Evolutionary conservation across 2,113 vertebrate species (phyloP), one percentile per base, ranked within the genome.

Genomic region (Rhizomys pruinosus): DNA sequence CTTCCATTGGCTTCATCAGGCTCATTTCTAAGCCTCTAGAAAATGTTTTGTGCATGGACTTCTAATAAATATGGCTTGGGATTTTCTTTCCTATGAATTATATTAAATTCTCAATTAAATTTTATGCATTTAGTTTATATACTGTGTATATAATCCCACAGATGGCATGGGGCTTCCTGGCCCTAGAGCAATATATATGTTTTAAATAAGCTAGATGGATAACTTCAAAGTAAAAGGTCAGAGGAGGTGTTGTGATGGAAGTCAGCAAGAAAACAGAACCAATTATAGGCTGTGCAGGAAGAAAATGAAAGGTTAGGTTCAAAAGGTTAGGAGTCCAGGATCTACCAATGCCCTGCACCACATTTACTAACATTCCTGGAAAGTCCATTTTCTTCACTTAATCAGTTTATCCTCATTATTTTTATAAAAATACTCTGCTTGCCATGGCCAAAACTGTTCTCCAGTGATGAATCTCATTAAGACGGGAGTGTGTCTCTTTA

Each of bases 201-300:
- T 96, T 94, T 88, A 84, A 96, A 95, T 94, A 92, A 96, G 7
- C 17, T 63, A 71, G 87, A 69, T 55, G 34, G 37, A 47, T 84
- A 92, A 96, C 84, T 92, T 96, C 94, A 96, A 95, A 95, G 91
- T 19, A 77, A 77, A 95, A 89, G 80, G 72, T 87, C 66, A 95
- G 94, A 93, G 42, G 39, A 87, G 61, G 68, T 73, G 59, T 55
- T 89, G 29, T 77, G 64, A 64, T 55, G 20, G 66, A 84, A 94
- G 61, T 91, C 61, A 64, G 47, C 8, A 57, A 87, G 47, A 80
- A 93, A 86, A 72, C 34, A 10, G 7, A 27, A 84, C 32, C 52
- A 92, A 44, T 88, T 77, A 68, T 1, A 61, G 44, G 19, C 7
- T 0, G 0, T 34, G 27, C 11, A 42, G 66, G 52, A 71, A 69